Base-by-base conservation (phyloP, 1,140 invertebrate genomes). In the Orchestia grillus region DNA sequence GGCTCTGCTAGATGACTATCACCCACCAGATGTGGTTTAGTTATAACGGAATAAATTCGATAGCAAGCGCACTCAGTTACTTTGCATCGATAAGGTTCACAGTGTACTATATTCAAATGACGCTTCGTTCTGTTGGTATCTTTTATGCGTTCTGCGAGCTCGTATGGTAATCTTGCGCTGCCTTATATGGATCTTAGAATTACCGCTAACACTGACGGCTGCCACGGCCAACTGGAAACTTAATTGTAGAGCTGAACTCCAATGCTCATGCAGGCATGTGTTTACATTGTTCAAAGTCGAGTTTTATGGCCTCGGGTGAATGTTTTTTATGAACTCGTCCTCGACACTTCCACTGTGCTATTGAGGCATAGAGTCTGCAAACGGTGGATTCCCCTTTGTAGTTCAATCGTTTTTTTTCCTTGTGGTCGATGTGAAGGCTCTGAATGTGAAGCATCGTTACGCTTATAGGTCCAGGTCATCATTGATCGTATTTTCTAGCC, bases 261-360 rank as follows among this genome's bases (percentile, higher is more conserved):
- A 90, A 41, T 42, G 88, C 41, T 41, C 88, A 90, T 90, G 41
- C 43, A 90, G 41, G 41, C 41, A 11, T 44, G n/a, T 90, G 43
- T 90, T 90, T 90, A 90, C 88, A 42, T 42, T 90, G 88, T 90
- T 41, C 43, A 41, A 90, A 44, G 62, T 36, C 28, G 28, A 90
- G 88, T 90, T 90, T 90, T 90, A 90, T 42, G 88, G 88, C 16
- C 43, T 8, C 4, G 41, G 15, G 41, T 90, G 88, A 90, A 90
- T 43, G 88, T 44, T 90, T 90, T 90, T 90, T 90, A 90, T 90
- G 88, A 28, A 90, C 88, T 41, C 11, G 88, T 44, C n/a, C 88
- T 87, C 87, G 87, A 87, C 36, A 41, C 87, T 87, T 87, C 87
- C 8, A 42, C n/a, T 11, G 88, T 90, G 41, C 88, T 42, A 90